Base-by-base conservation (phyloP, 2,113 vertebrate genomes). In the Oryzias melastigma region DNA sequence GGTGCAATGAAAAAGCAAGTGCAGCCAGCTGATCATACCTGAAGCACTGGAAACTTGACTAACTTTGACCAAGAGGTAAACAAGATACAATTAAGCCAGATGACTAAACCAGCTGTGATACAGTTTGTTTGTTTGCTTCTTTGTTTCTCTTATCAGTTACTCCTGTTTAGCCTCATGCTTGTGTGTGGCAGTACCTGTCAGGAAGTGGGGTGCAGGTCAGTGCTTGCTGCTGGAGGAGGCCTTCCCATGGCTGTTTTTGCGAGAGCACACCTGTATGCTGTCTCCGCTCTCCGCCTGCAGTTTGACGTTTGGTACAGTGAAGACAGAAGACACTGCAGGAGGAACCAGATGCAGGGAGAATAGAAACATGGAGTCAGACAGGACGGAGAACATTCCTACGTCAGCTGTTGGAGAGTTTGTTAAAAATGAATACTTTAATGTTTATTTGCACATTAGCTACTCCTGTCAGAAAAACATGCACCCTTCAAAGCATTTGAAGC, bases 311-410 rank as follows among this genome's bases (percentile, higher is more conserved):
- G 92, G 91, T 78, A 96, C 90, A 17, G 92, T 94, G 93, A 98
- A 98, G 92, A 98, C 93, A 90, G 94, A 96, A 89, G 93, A 96
- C 95, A 98, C 96, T 98, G 92, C 35, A 72, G 73, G 82, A 63
- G 80, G 65, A 56, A 56, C 17, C 61, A 71, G 82, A 62, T 27
- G 25, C 6, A 80, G 65, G 54, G 53, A 16, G 60, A 67, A 5
- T 27, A 27, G 52, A 77, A 16, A 49, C 41, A 43, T 4, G 44
- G 24, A 42, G 10, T 16, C 53, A 62, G 67, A 75, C 52, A 61
- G 74, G 61, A 45, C 45, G 48, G 25, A 24, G 55, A 70, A 55
- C 52, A 41, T 67, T 62, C 72, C 48, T 22, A 16, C 52, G n/a
- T 25, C 51, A 69, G 57, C 0, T 66, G 53, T 71, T 62, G 45